Evolutionary conservation across 2,888 invertebrate genomes (phyloP), one percentile per base, ranked within the genome.

Genomic region (Arctia plantaginis): DNA sequence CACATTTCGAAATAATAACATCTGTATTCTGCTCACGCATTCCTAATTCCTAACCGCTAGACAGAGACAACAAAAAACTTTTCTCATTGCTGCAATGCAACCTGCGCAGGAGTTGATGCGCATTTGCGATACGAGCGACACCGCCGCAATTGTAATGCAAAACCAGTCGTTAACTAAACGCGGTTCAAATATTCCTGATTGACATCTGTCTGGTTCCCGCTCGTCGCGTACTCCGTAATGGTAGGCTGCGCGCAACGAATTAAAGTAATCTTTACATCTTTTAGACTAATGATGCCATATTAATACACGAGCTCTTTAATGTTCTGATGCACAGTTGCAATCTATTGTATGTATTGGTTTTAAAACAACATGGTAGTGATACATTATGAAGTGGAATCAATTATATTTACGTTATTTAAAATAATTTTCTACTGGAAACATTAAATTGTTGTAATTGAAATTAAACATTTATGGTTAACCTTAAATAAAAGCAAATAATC

Each of bases 21-120:
- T 72, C 41, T 72, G 76, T 73, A 75, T 85, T 86, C 82, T 77
- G 39, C 79, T 88, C 80, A 73, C 79, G 69, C 85, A 72, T 67
- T 30, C 0, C 0, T 23, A 39, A 72, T 66, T 33, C 7, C 4
- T 3, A 12, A 20, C 7, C 6, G 68, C 35, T 12, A 70, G 75
- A 85, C 23, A 72, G 69, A 23, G 85, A 81, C 47, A 59, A 69
- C 2, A 27, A 69, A 66, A 44, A 67, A 79, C 78, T 86, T 87
- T 84, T 82, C 83, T 80, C 81, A 84, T 84, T 82, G 81, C 80
- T 78, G 80, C 83, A 80, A 79, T 75, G 74, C 81, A 88, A 87
- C 87, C 86, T 88, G 89, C 85, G 84, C 85, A 80, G 77, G 85
- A 86, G 84, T 85, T 85, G 88, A 89, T 88, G 86, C 80, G 81